Base-by-base conservation (phyloP, 2,113 vertebrate genomes). In the Struthio camelus region DNA sequence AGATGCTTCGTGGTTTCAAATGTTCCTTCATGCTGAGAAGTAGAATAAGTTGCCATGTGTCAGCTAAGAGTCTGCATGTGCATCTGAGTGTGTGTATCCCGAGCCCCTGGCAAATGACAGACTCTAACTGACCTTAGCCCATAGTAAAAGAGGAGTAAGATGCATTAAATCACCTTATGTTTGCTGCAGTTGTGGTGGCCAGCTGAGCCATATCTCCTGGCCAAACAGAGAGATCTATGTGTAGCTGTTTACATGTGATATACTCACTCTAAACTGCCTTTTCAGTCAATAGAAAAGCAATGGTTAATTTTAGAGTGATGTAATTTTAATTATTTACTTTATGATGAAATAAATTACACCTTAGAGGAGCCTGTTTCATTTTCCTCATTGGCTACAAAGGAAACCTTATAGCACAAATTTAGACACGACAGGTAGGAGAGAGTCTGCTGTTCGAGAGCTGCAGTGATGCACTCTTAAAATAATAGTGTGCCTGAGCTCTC, bases 11-110 rank as follows among this genome's bases (percentile, higher is more conserved):
- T 3, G 36, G 40, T 28, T 78, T 73, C 58, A 34, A 40, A 71
- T 0, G 17, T 19, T 92, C 36, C 75, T 16, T 58, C 0, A 0
- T 0, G 0, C 20, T 54, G 7, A 14, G 9, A 78, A 46, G 44
- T 73, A 6, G 34, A 80, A 6, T 15, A 36, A 70, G 24, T 17
- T 70, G 44, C 72, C 34, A 6, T 0, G 38, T 51, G 69, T 15
- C 54, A 80, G 54, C 50, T 66, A 20, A 77, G 69, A 71, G 89
- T 8, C n/a, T 17, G 23, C 12, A 3, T 0, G 17, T n/a, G 25
- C 50, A 14, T 48, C 9, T 4, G 38, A 53, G 54, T 50, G 64
- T 4, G 22, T 23, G 53, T 24, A 32, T 16, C 44, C 80, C 66
- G 8, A 80, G 72, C 3, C 34, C 11, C 17, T 20, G 73, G 50